These are phyloP conservation scores for Drosophila pandora DNA, from an alignment of 1,140 invertebrate species.

Conservation along the genomic window DNA sequence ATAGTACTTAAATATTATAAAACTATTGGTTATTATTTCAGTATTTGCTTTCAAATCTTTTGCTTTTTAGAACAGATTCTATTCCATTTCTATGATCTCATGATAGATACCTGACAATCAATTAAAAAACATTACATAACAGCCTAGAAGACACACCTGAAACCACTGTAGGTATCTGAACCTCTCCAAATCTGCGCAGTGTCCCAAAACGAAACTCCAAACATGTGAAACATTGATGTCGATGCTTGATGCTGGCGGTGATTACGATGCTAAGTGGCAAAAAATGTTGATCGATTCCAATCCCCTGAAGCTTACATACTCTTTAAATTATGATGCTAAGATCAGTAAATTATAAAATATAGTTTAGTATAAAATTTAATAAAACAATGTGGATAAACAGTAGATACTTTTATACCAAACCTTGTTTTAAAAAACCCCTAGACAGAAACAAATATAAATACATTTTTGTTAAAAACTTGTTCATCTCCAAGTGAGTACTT, in stretches of 20 bases:
- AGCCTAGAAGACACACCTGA: neutral
- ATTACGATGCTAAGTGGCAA: slow-evolving; percentile 33
- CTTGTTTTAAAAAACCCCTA: neutral
- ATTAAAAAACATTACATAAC: slow-evolving; percentile 10
- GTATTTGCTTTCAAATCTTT: no score
- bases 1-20: no score
- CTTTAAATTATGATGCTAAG: neutral
- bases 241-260: slow-evolving; percentile 32
- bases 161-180: slow-evolving; percentile 19
- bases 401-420: neutral
- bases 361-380: neutral
- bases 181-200: slow-evolving; percentile 32
- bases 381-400: neutral
- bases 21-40: no score
- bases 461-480: neutral
- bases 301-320: slow-evolving; percentile 6
- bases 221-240: slow-evolving; percentile 35
- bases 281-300: neutral
- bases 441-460: no score
- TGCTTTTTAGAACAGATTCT: no score
- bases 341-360: neutral
- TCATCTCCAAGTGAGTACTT: neutral
- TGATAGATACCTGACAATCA: neutral
- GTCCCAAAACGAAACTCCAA: slow-evolving; percentile 36
- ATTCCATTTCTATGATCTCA: neutral